Conservation (phyloP, 2,888 invertebrate species). For the Hypsopygia costalis region DNA sequence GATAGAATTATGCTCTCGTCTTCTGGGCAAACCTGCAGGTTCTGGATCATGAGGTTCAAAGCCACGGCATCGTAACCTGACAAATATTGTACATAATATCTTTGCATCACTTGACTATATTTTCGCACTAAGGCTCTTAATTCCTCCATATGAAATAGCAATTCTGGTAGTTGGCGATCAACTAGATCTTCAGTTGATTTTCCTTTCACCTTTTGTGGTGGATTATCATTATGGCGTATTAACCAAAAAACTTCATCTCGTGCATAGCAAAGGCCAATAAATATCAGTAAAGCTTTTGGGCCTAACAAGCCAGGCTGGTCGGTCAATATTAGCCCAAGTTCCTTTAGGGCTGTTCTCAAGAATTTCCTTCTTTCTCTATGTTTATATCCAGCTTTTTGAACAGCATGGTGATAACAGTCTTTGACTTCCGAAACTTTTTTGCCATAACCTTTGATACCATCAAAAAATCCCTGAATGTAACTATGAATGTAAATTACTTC, state of each 20-base stretch:
- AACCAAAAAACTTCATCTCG: conserved; percentile 99
- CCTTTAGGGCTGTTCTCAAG: conserved; percentile 95
- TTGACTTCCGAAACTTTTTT: conserved; percentile 97
- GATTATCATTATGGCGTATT: conserved; percentile 96
- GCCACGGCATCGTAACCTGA: conserved; percentile 97
- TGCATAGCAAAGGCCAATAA: conserved; percentile 97
- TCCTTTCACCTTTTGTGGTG: conserved; percentile 93
- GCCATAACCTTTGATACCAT: conserved; percentile 95
- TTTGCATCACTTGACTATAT: conserved; percentile 97
- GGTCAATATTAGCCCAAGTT: conserved; percentile 95
- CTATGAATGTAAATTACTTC: conserved; percentile 98
- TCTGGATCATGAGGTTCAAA: conserved; percentile 92
- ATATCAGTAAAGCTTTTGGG: conserved; percentile 97
- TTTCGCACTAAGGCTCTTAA: conserved; percentile 95
- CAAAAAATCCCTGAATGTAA: conserved; percentile 95
- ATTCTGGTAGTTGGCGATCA: conserved; percentile 97
- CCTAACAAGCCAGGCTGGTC: conserved; percentile 99
- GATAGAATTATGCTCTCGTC: conserved; percentile 97
- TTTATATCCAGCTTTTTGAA: conserved; percentile 93
- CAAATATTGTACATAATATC: conserved; percentile 98
- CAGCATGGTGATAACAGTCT: conserved; percentile 94
- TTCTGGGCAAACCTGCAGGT: conserved; percentile 91
- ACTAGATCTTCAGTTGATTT: conserved; percentile 95
- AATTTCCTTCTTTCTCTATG: conserved; percentile 98
- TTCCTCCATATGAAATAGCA: conserved; percentile 99